Conservation (phyloP, 2,888 invertebrate genomes). For the Pyralis farinalis region DNA sequence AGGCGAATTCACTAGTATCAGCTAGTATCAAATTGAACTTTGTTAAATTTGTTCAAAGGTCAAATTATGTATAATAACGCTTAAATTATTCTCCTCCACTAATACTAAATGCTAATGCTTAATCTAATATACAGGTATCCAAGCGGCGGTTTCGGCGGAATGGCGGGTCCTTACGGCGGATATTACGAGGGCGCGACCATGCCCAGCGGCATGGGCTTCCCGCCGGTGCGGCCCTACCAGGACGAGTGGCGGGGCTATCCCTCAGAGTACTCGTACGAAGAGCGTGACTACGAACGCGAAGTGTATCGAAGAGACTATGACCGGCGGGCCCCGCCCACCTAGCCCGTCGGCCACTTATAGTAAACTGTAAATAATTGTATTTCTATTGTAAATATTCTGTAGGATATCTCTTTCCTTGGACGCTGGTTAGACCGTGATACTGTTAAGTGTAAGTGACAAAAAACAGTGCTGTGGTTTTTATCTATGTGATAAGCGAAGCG, state of each 20-base stretch:
- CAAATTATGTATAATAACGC: no score
- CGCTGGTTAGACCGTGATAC: slow-evolving; percentile 53
- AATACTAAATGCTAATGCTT: no score
- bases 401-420: slow-evolving; percentile 52
- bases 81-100: no score
- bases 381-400: slow-evolving; percentile 61
- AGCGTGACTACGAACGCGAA: slow-evolving; percentile 78
- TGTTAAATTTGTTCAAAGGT: no score
- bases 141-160: slow-evolving; percentile 67
- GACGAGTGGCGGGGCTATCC: slow-evolving; percentile 76
- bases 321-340: slow-evolving; percentile 83
- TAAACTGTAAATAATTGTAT: slow-evolving; percentile 57
- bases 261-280: slow-evolving; percentile 76
- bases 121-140: slow-evolving; percentile 44
- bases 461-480: slow-evolving; percentile 76
- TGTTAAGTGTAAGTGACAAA: slow-evolving; percentile 73
- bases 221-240: slow-evolving; percentile 60
- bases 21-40: no score
- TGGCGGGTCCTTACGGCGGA: slow-evolving; percentile 64
- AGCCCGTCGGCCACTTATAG: slow-evolving; percentile 21
- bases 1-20: no score
- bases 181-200: slow-evolving; percentile 68
- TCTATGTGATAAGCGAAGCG: slow-evolving; percentile 75
- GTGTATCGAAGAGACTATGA: slow-evolving; percentile 84
- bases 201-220: slow-evolving; percentile 76